Percentiles rank a stretch among this genome's conserved stretches.
Conservation (phyloP, 1,140 invertebrate species). For the honey bee (Apis mellifera) region DNA sequence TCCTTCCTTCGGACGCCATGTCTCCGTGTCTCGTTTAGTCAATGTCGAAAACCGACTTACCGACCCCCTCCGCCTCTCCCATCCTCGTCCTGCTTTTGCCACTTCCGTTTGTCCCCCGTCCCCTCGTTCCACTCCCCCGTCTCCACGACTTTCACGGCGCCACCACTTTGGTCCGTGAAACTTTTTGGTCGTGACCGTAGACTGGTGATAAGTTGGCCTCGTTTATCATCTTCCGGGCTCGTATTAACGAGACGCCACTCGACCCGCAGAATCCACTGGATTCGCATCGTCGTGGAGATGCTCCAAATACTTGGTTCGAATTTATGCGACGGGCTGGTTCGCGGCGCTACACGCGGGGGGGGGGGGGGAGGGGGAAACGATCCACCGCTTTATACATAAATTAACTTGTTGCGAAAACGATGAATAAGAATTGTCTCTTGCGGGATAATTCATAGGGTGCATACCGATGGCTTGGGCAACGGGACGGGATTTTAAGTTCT, state of each 20-base stretch:
- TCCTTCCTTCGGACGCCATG: constrained; percentile 70
- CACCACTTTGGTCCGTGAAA: constrained; percentile 62
- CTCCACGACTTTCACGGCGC: constrained; percentile 51
- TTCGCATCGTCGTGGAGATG: constrained; percentile 59
- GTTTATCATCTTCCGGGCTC: constrained; percentile 66
- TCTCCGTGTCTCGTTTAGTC: constrained; percentile 75
- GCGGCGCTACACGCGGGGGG: neutral
- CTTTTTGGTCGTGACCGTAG: constrained; percentile 64
- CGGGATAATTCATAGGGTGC: neutral
- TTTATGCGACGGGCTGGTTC: constrained; percentile 42
- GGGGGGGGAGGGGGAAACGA: too few species aligned
- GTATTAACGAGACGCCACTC: constrained; percentile 67
- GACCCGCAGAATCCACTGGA: constrained; percentile 60
- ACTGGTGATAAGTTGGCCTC: constrained; percentile 69
- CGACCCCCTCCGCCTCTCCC: constrained; percentile 24
- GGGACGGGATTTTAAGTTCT: neutral
- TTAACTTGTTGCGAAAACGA: constrained; percentile 59
- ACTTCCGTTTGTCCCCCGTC: constrained; percentile 9
- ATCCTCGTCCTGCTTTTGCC: constrained; percentile 31
- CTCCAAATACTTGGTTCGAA: constrained; percentile 47
- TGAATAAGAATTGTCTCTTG: constrained; percentile 23
- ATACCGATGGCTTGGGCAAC: neutral
- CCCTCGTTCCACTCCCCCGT: constrained; percentile 27
- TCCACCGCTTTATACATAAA: constrained; percentile 40
- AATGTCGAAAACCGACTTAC: constrained; percentile 73